phyloP scores from a whole-genome alignment of 2,888 invertebrate species.

The Metallyticus violacea region DNA sequence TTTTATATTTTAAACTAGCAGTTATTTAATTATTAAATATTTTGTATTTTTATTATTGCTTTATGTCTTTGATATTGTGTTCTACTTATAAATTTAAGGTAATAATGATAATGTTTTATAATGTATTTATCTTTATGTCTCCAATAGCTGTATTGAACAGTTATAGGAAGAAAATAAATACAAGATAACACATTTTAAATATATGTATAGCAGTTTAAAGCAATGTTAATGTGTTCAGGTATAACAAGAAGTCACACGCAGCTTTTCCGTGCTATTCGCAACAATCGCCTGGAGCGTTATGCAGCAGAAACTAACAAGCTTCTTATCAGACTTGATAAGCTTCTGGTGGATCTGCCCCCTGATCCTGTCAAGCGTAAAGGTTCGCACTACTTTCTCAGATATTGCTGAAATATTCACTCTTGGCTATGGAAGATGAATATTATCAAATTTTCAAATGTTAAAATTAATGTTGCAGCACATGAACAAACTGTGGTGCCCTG shows the following conservation, averaged over 20 bases:
- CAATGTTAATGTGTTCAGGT: conserved; percentile 46
- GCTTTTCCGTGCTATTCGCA: conserved; percentile 67
- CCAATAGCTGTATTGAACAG: too few species aligned
- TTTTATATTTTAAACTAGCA: too few species aligned
- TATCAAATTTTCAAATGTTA: neutral
- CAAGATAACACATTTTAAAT: neutral
- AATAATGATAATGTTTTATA: too few species aligned
- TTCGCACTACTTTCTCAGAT: neutral
- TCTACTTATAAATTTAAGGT: too few species aligned
- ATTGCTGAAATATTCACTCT: neutral
- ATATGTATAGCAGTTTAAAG: neutral
- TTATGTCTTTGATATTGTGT: too few species aligned
- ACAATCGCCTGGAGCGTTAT: conserved; percentile 76
- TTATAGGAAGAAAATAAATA: too few species aligned
- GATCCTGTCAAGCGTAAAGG: conserved; percentile 67
- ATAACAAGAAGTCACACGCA: conserved; percentile 64
- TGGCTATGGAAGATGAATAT: neutral
- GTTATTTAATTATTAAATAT: too few species aligned
- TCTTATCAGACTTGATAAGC: conserved; percentile 87
- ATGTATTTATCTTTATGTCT: too few species aligned
- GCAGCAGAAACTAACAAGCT: conserved; percentile 95
- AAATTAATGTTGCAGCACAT: conserved; percentile 49
- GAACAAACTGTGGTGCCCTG: conserved; percentile 78
- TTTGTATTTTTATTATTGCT: too few species aligned
- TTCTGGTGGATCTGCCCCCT: conserved; percentile 76